Percentiles rank a stretch among this genome's conserved stretches.
Evolutionary conservation across 2,888 invertebrate genomes (phyloP).

Genomic region (Lepidonotus clava): DNA sequence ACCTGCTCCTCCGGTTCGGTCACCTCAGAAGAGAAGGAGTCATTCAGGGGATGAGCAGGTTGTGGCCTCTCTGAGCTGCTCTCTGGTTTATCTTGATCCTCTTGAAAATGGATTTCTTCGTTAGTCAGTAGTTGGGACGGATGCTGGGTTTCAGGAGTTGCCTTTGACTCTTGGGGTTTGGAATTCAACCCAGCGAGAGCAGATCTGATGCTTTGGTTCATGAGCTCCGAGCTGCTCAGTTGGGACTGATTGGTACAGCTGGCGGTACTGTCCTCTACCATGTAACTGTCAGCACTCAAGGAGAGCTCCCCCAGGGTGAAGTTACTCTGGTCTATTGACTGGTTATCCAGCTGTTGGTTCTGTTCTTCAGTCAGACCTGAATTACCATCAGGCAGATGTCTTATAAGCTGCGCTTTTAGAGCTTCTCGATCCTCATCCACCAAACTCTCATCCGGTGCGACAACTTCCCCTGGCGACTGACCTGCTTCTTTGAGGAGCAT

Average conservation of each 20-base stretch:
- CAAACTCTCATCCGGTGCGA: background rate
- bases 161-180: background rate
- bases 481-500: background rate
- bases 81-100: background rate
- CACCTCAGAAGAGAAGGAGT: slow-evolving; percentile 40
- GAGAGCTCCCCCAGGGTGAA: slow-evolving; percentile 25
- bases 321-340: slow-evolving; percentile 11
- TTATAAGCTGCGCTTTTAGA: background rate
- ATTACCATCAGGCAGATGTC: background rate
- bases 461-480: background rate
- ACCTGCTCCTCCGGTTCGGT: slow-evolving; percentile 21
- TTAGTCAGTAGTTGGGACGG: background rate
- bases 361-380: background rate
- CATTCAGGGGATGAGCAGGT: background rate
- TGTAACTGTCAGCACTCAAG: slow-evolving; percentile 12
- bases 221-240: background rate
- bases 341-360: background rate
- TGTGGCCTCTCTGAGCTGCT: background rate
- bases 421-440: background rate
- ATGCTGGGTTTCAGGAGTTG: background rate
- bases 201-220: slow-evolving; percentile 24
- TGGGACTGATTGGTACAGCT: background rate
- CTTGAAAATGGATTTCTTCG: background rate
- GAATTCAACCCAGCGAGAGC: background rate
- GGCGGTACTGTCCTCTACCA: background rate